A percentile compares a stretch with the other conserved stretches of the same genome.
Conservation (phyloP, 1,140 invertebrate genomes). For the Cydia fagiglandana region DNA sequence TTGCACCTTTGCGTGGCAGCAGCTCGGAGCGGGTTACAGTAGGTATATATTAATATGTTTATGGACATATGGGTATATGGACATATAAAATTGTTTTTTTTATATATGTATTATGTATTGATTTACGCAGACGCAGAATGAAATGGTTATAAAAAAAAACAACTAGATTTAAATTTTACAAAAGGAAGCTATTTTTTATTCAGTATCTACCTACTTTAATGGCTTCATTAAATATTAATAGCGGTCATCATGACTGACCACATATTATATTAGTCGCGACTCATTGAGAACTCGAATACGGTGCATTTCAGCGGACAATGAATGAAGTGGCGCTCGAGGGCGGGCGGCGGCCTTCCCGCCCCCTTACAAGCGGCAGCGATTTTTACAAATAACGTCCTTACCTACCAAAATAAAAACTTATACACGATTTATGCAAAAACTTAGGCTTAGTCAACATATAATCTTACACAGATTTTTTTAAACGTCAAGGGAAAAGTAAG, state of each 20-base stretch:
- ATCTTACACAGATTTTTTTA: not conserved
- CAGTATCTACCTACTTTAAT: too few relatives aligned
- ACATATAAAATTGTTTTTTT: too few relatives aligned
- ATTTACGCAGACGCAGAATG: too few relatives aligned
- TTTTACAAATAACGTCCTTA: not conserved
- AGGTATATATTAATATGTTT: too few relatives aligned
- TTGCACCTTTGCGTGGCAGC: too few relatives aligned
- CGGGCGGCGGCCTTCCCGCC: constrained; percentile 41
- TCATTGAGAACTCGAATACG: constrained; percentile 40
- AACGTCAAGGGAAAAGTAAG: not conserved
- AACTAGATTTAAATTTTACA: too few relatives aligned
- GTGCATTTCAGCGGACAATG: constrained; percentile 63
- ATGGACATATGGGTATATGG: too few relatives aligned
- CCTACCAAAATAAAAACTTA: not conserved
- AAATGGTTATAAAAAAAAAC: too few relatives aligned
- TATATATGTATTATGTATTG: too few relatives aligned
- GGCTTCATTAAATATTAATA: not conserved
- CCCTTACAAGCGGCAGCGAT: constrained; percentile 19
- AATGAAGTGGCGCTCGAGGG: constrained; percentile 62
- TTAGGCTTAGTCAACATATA: not conserved
- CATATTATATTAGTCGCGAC: not conserved
- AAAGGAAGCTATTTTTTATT: too few relatives aligned
- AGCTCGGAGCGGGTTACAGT: too few relatives aligned
- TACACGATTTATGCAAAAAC: not conserved
- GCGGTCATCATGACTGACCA: not conserved